Base-by-base conservation (phyloP, 1,140 invertebrate genomes). In the Ganaspis sp. region DNA sequence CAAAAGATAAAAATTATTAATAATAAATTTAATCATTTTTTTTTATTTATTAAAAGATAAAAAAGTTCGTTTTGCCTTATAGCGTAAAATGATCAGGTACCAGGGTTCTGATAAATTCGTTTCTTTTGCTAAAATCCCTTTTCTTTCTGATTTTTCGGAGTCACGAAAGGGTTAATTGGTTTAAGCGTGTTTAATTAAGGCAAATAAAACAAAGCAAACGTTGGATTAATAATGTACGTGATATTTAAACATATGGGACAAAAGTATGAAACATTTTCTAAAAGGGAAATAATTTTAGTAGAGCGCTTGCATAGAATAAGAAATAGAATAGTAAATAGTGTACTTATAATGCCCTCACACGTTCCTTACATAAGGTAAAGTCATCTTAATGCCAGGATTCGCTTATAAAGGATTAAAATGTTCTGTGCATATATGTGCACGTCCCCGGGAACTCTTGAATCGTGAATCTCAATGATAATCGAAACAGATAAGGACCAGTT, bases 381-480 rank as follows among this genome's bases (percentile, higher is more conserved):
- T 64, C 23, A 29, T 26, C 54, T 64, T 64, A 64, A 64, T 64
- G 23, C 54, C 54, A 26, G 54, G 23, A 26, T 64, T 64, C 23
- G 54, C 54, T 64, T 64, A 23, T 64, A 64, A 64, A 29, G 54
- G 54, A 64, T 64, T 64, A 64, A 64, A 64, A 26, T 29, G 9
- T 64, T 29, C 23, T 64, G 8, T 64, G 54, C 54, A 64, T 64
- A 26, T 64, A 64, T 11, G 9, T 64, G 21, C 21, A 64, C 45
- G 45, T 49, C 17, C 15, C 2, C 45, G 17, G 45, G 21, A 12
- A 23, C 26, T 23, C 54, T 29, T 29, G 54, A 64, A 26, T 64
- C 54, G 23, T 23, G 19, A 64, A 64, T 64, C 21, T 64, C 54
- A n/a, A 64, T 12, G 23, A 26, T 23, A 26, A 64, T 23, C 21